Evolutionary conservation across 2,888 invertebrate genomes (phyloP), one percentile per base, ranked within the genome.

Genomic region (Erpobdella octoculata): DNA sequence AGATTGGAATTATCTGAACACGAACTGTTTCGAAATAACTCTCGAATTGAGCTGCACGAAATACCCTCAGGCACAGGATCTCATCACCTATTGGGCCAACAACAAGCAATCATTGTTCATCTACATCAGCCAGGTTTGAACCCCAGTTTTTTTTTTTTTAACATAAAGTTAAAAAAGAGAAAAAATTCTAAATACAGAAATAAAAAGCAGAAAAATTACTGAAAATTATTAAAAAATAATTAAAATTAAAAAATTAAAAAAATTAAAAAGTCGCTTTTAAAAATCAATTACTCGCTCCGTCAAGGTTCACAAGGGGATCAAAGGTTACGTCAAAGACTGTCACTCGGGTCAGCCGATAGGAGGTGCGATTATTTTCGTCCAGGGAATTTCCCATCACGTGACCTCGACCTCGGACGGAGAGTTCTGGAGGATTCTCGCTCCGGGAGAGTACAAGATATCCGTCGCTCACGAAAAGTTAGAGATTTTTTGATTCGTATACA

Each of bases 1-100:
- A 84, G 98, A 98, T 84, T 98, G 93, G 90, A 97, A 94, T 85
- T 98, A 98, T 82, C 80, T 93, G 0, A 87, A 90, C 78, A 90
- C 93, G 1, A 93, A 91, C 78, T 92, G 92, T 79, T 90, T 95
- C 87, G 97, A 97, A 83, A 84, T 98, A 2, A 98, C 98, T 0
- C 82, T 98, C 8, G 98, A 98, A 83, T 85, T 98, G 75, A 93
- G 94, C 33, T 98, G 98, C 83, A 88, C 87, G 80, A 98, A 98
- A 85, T 98, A 89, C 82, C 98, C 98, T 0, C 70, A 18, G 18
- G 88, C 88, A 6, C 81, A 84, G 0, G 88, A 91, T 75, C 82
- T 97, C 71, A 87, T 89, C 0, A 82, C 85, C 0, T 92, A 89
- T 82, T 98, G 98, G 98, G 80, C 88, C 59, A 91, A 93, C 73